Evolutionary conservation across 2,888 invertebrate genomes (phyloP).

Genomic region (Temnothorax ravouxi): DNA sequence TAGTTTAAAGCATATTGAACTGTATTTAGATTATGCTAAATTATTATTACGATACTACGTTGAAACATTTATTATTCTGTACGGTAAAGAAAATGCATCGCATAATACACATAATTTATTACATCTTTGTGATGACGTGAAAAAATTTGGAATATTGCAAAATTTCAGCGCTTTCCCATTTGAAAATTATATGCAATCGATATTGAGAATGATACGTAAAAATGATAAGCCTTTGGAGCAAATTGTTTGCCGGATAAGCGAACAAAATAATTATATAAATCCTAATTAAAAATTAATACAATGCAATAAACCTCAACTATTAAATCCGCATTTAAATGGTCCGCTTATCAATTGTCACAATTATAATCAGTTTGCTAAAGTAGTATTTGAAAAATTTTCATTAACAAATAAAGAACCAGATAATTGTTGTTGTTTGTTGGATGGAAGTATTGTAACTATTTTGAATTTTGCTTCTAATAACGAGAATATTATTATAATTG

Average conservation of each 20-base stretch:
- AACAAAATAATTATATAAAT: slow-evolving; percentile 18
- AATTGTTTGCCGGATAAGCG: background rate
- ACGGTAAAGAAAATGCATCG: slow-evolving; percentile 8
- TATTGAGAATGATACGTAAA: slow-evolving; percentile 14
- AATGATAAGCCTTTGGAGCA: slow-evolving; percentile 10
- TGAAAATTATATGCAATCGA: background rate
- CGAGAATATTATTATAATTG: background rate
- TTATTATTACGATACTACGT: background rate
- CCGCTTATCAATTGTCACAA: background rate
- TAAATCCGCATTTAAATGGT: background rate
- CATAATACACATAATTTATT: slow-evolving; percentile 15
- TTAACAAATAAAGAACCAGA: slow-evolving; percentile 13
- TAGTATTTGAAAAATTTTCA: background rate
- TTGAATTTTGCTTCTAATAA: slow-evolving; percentile 10
- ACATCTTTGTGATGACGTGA: background rate
- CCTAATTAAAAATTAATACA: background rate
- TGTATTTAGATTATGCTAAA: slow-evolving; percentile 4
- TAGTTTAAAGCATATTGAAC: background rate
- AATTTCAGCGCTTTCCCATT: slow-evolving; percentile 10
- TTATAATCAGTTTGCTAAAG: background rate
- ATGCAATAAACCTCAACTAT: background rate
- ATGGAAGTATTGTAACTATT: slow-evolving; percentile 16
- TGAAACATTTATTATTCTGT: slow-evolving; percentile 4
- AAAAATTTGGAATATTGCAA: background rate
- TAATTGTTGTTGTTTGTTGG: background rate